Evolutionary conservation across 2,113 vertebrate species (phyloP).

Genomic region (Setophaga petechia): DNA sequence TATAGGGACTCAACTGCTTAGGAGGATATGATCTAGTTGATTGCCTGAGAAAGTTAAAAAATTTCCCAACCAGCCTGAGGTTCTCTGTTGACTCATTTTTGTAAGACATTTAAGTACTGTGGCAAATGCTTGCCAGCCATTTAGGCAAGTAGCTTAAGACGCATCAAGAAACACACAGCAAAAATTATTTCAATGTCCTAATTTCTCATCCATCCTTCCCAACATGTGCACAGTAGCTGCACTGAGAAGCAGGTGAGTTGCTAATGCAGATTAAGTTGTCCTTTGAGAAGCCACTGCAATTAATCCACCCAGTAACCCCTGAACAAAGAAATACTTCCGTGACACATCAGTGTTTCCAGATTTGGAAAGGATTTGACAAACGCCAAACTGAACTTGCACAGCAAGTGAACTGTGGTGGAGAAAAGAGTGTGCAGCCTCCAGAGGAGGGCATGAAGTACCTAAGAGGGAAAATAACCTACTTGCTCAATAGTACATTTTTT

Average conservation of each 20-base stretch:
- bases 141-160: neutral
- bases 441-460: neutral
- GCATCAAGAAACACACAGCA: neutral
- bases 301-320: neutral
- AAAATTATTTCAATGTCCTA: neutral
- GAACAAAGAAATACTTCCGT: neutral
- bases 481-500: neutral
- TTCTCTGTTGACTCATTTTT: neutral
- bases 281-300: neutral
- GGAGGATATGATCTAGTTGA: neutral
- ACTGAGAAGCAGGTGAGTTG: slow-evolving; percentile 6
- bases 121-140: slow-evolving; percentile 1
- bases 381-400: neutral
- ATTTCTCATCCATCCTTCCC: neutral
- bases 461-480: neutral
- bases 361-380: slow-evolving; percentile 37
- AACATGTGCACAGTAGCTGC: neutral
- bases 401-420: neutral
- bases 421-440: neutral
- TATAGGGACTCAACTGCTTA: neutral
- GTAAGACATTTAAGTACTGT: neutral
- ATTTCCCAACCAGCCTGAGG: neutral
- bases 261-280: slow-evolving; percentile 30
- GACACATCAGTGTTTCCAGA: slow-evolving; percentile 7
- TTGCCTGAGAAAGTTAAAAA: neutral